Percentiles rank a stretch among this genome's conserved stretches.
These are phyloP conservation scores for Cotesia congregata DNA, from an alignment of 2,888 invertebrate genomes.

Conservation along the genomic window DNA sequence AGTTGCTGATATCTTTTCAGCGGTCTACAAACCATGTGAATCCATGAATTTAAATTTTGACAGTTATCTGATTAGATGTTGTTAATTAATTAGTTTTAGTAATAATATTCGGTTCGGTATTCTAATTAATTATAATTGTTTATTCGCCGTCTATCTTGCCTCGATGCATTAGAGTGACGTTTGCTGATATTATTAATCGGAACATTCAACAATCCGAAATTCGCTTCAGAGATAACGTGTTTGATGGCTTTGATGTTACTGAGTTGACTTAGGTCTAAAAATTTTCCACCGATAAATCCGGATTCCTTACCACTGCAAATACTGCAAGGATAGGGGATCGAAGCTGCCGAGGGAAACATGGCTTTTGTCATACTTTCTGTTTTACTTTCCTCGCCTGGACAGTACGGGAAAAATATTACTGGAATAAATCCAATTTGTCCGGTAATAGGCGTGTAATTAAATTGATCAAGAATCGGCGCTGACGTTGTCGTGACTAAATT, in stretches of 20 bases:
- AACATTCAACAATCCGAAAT: slow-evolving; percentile 61
- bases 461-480: slow-evolving; percentile 57
- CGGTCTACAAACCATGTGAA: neutral
- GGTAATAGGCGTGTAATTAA: slow-evolving; percentile 36
- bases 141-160: slow-evolving; percentile 47
- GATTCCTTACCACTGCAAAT: slow-evolving; percentile 71
- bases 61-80: neutral
- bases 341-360: slow-evolving; percentile 75
- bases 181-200: slow-evolving; percentile 48
- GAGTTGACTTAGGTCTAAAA: slow-evolving; percentile 54
- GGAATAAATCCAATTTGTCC: slow-evolving; percentile 77
- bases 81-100: neutral
- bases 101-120: no score
- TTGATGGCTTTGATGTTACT: slow-evolving; percentile 55
- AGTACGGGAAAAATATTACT: slow-evolving; percentile 80
- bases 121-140: slow-evolving; percentile 12
- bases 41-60: neutral
- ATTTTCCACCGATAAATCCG: slow-evolving; percentile 46
- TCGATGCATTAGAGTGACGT: slow-evolving; percentile 24
- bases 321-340: slow-evolving; percentile 76
- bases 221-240: slow-evolving; percentile 54
- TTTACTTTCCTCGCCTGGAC: slow-evolving; percentile 72
- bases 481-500: slow-evolving; percentile 60
- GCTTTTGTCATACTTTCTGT: slow-evolving; percentile 69
- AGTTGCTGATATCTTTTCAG: neutral